These are phyloP conservation scores for Chloebia gouldiae DNA, from an alignment of 2,113 vertebrate species.

Conservation along the genomic window DNA sequence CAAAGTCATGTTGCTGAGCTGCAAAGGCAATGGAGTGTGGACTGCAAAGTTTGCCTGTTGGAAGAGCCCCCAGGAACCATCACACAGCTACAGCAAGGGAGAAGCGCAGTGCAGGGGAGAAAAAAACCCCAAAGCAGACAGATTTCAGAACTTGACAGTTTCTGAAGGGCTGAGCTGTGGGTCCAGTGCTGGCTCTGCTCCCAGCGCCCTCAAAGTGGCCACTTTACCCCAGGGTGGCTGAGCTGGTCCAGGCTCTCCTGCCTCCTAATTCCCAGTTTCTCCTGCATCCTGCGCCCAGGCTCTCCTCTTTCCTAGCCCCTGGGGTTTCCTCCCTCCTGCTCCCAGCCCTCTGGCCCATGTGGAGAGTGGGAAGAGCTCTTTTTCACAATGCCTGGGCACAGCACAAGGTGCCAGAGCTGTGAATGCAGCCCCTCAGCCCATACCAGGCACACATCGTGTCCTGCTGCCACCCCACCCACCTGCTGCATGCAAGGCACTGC, in stretches of 20 bases:
- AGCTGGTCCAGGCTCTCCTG: not conserved
- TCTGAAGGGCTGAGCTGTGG: not conserved
- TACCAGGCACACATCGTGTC: too few relatives aligned
- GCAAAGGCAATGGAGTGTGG: not conserved
- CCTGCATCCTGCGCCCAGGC: not conserved
- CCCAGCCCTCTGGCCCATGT: fast-evolving
- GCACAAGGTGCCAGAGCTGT: fast-evolving
- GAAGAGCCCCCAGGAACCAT: fast-evolving
- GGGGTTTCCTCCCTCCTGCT: not conserved
- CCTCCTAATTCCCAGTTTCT: not conserved
- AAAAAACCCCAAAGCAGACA: not conserved
- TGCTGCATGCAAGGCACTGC: not conserved
- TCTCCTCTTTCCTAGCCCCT: too few relatives aligned
- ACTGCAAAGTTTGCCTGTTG: fast-evolving
- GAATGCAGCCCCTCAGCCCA: too few relatives aligned
- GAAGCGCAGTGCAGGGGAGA: not conserved
- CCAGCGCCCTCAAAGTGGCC: not conserved
- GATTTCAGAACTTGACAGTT: not conserved
- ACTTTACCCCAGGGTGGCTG: not conserved
- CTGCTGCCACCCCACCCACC: not conserved
- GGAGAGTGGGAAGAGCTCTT: too few relatives aligned
- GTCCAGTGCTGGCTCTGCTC: not conserved
- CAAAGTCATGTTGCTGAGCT: not conserved
- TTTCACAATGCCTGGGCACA: fast-evolving
- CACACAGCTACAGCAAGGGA: fast-evolving